Evolutionary conservation across 2,113 vertebrate genomes (phyloP), one percentile per base, ranked within the genome.

Genomic region (Setophaga kirtlandii): DNA sequence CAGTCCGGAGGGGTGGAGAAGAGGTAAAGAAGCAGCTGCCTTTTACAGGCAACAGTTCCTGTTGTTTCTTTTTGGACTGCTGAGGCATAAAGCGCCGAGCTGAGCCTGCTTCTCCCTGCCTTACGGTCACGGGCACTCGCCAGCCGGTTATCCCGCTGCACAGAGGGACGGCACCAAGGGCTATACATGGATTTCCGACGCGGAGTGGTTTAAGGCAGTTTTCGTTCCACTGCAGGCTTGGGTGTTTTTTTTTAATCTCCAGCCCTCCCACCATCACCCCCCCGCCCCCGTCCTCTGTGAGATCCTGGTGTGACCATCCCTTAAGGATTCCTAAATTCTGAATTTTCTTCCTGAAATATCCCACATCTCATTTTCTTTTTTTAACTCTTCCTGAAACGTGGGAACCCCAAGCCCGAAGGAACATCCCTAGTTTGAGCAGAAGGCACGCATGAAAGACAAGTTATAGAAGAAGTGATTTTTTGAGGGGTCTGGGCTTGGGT

Each of bases 41-140:
- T 96, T 96, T 94, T 90, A 88, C 77, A 91, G 89, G 91, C 94
- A 96, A 96, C 93, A 94, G 73, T 82, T 80, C 89, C 65, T 77
- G 52, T 76, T 92, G 91, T 96, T 93, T 94, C 93, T 77, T 94
- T 96, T 87, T 62, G 58, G 73, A 79, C 35, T 59, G 50, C 82
- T 70, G 93, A 96, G 62, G 89, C 87, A 73, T 42, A 86, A 94
- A 94, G 70, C 6, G 24, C 53, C 1, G 7, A 39, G 78, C 63
- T 19, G 67, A 79, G 91, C 16, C 63, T 67, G 65, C 35, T 67
- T 83, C 42, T 69, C 42, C 21, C 31, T n/a, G 88, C 63, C 39
- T 42, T n/a, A 22, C 1, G 2, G 14, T 3, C 56, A 44, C 46
- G 14, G 55, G 49, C 79, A 24, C 17, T 56, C 71, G 24, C 31